Evolutionary conservation across 2,888 invertebrate genomes (phyloP).

Genomic region (Artemia sinica): DNA sequence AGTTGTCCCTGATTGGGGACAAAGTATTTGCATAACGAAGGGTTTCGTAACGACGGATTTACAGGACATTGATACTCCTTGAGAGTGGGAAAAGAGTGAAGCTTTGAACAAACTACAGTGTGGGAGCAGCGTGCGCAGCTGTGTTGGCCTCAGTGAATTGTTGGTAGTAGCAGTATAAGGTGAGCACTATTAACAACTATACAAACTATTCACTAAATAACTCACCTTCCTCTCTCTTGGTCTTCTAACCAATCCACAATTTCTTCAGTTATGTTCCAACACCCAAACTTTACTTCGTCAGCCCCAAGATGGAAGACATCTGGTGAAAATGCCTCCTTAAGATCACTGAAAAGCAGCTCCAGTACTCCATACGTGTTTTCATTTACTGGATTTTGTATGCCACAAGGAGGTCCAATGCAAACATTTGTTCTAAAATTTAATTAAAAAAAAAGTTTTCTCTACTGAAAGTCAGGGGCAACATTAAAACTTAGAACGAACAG

Average conservation of each 20-base stretch:
- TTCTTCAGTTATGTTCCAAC: conserved; percentile 54
- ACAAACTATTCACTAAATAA: conserved; percentile 3
- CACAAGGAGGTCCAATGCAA: conserved; percentile 72
- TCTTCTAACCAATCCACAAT: conserved; percentile 48
- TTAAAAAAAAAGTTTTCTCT: neutral
- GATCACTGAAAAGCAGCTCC: conserved; percentile 50
- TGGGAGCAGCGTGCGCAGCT: too few species aligned
- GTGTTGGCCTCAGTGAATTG: neutral
- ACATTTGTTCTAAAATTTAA: conserved; percentile 45
- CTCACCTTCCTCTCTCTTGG: conserved; percentile 24
- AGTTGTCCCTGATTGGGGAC: too few species aligned
- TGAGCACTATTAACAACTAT: neutral
- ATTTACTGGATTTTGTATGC: conserved; percentile 61
- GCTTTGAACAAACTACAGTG: too few species aligned
- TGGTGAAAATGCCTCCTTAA: conserved; percentile 49
- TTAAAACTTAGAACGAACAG: too few species aligned
- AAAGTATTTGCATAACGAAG: too few species aligned
- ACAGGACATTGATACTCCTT: too few species aligned
- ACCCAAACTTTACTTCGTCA: conserved; percentile 55
- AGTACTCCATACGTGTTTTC: conserved; percentile 48
- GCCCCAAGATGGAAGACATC: conserved; percentile 79
- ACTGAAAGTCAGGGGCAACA: neutral
- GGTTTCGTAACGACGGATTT: too few species aligned
- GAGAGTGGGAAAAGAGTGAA: too few species aligned
- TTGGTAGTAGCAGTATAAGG: too few species aligned